phyloP scores from a whole-genome alignment of 2,888 invertebrate genomes.

The Leptopilina myrica region DNA sequence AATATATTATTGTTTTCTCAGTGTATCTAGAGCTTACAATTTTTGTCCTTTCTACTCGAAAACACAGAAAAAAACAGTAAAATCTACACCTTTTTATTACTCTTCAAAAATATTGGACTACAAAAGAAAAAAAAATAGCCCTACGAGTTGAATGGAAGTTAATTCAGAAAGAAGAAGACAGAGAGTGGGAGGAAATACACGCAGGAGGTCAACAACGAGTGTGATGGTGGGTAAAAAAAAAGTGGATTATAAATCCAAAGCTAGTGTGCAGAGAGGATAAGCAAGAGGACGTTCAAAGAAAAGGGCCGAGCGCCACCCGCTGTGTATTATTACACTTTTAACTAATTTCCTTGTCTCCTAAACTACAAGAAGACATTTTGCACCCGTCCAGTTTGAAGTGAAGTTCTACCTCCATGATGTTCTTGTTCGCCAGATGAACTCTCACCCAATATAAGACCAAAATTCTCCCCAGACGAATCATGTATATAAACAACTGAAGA shows the following conservation, averaged over 20 bases:
- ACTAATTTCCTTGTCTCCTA: slow-evolving; percentile 74
- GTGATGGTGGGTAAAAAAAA: slow-evolving; percentile 17
- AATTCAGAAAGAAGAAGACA: slow-evolving; percentile 32
- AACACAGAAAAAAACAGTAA: too few relatives aligned
- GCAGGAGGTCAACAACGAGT: slow-evolving; percentile 24
- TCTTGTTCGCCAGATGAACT: too few relatives aligned
- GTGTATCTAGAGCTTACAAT: too few relatives aligned
- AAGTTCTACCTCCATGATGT: too few relatives aligned
- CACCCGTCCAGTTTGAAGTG: slow-evolving; percentile 41
- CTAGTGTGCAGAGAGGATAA: slow-evolving; percentile 42
- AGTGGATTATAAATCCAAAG: slow-evolving; percentile 8
- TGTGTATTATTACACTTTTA: slow-evolving; percentile 72
- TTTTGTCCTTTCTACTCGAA: too few relatives aligned
- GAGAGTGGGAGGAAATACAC: slow-evolving; percentile 21
- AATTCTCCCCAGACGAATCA: too few relatives aligned
- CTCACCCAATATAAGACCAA: too few relatives aligned
- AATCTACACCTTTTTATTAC: too few relatives aligned
- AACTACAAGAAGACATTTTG: slow-evolving; percentile 65
- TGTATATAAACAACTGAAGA: too few relatives aligned
- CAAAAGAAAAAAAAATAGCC: not conserved
- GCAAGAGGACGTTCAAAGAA: slow-evolving; percentile 48
- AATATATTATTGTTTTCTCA: too few relatives aligned
- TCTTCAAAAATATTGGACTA: not conserved
- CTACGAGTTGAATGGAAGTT: slow-evolving; percentile 8
- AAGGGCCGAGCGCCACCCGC: slow-evolving; percentile 60